These are phyloP conservation scores for Pollenia amentaria DNA, from an alignment of 2,888 invertebrate genomes.

Conservation along the genomic window DNA sequence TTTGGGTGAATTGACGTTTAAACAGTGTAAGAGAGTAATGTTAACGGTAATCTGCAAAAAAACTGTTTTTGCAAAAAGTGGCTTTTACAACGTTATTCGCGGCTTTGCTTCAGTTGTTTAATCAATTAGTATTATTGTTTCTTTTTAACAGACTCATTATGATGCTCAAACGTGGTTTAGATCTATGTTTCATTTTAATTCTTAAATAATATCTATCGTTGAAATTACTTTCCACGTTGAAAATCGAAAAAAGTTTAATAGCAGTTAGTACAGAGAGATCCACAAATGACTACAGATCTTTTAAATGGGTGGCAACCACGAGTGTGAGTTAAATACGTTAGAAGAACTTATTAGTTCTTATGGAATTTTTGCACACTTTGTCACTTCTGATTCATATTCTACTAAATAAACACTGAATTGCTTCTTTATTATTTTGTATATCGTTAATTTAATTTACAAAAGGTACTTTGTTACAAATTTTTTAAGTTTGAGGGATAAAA, in stretches of 20 bases:
- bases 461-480: too few species aligned
- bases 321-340: constrained; percentile 27
- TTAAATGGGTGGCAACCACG: constrained; percentile 17
- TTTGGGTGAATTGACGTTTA: too few species aligned
- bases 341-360: background rate
- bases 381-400: constrained; percentile 47
- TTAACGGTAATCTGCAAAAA: too few species aligned
- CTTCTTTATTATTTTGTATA: background rate
- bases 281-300: constrained; percentile 23
- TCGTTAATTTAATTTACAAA: too few species aligned
- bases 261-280: background rate
- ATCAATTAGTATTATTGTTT: too few species aligned
- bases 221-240: constrained; percentile 37
- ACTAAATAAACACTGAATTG: background rate
- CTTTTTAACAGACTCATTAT: background rate
- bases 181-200: background rate
- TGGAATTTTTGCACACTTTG: constrained; percentile 31
- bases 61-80: too few species aligned
- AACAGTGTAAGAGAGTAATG: too few species aligned
- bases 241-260: constrained; percentile 9
- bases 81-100: too few species aligned
- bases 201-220: background rate
- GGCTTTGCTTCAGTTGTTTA: too few species aligned
- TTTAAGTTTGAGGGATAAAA: too few species aligned
- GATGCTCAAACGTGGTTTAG: background rate